A percentile compares a stretch with the other conserved stretches of the same genome.
Evolutionary conservation across 2,113 vertebrate species (phyloP).

Genomic region (Oncorhynchus nerka): DNA sequence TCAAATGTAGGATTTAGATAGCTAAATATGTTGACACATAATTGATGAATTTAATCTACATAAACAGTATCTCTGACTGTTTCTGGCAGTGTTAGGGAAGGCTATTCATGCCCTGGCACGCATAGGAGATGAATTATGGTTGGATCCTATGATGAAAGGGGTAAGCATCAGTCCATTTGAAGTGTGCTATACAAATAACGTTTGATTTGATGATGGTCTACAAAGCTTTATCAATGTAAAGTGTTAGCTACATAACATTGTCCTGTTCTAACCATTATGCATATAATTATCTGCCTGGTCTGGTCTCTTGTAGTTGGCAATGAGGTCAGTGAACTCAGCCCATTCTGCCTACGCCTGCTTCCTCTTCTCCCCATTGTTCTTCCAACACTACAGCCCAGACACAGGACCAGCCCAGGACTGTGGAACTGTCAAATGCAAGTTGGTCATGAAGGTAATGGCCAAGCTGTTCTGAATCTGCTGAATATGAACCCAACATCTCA

Average conservation of each 20-base stretch:
- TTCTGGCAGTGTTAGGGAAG: constrained; percentile 83
- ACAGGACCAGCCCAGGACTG: constrained; percentile 35
- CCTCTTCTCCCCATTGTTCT: constrained; percentile 87
- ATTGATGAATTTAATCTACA: background rate
- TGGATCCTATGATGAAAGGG: constrained; percentile 86
- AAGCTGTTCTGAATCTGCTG: no score
- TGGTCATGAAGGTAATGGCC: constrained; percentile 84
- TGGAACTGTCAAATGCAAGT: constrained; percentile 75
- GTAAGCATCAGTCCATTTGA: constrained; percentile 71
- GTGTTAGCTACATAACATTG: background rate
- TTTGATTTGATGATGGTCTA: no score
- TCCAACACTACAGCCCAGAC: constrained; percentile 80
- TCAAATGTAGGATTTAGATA: background rate
- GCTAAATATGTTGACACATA: background rate
- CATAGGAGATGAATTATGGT: constrained; percentile 86
- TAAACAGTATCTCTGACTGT: background rate
- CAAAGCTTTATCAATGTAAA: background rate
- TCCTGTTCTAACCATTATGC: background rate
- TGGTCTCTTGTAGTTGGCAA: constrained; percentile 76
- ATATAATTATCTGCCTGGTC: background rate
- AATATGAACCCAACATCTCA: background rate
- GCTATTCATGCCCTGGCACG: constrained; percentile 86
- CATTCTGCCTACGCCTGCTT: constrained; percentile 86
- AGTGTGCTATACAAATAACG: no score
- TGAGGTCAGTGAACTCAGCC: constrained; percentile 54